A percentile compares a stretch with the other conserved stretches of the same genome.
Evolutionary conservation across 2,797 vertebrate genomes (phyloP).

Genomic region (Etheostoma perlongum): DNA sequence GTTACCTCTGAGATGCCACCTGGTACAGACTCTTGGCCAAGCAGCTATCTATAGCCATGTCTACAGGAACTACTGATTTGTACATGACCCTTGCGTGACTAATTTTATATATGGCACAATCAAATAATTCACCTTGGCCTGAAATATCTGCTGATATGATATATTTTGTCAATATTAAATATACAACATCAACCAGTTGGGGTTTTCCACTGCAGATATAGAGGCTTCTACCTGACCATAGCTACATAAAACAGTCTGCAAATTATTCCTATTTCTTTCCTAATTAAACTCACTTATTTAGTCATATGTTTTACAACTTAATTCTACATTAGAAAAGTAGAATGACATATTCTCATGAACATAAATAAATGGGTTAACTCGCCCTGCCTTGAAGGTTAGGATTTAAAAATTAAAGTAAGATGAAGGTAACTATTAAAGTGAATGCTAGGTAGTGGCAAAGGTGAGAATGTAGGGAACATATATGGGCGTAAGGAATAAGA

Average conservation of each 20-base stretch:
- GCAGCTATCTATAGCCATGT: conserved; percentile 57
- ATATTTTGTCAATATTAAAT: not conserved
- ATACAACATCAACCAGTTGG: not conserved
- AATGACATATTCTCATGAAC: not conserved
- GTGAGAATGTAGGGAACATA: not conserved
- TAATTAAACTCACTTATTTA: not conserved
- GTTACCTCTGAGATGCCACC: conserved; percentile 63
- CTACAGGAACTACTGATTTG: conserved; percentile 30
- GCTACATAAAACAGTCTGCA: not conserved
- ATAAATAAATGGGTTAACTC: not conserved
- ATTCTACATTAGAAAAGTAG: not conserved
- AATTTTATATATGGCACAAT: conserved; percentile 7
- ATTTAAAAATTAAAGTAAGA: conserved; percentile 4
- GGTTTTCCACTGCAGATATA: not conserved
- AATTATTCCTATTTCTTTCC: not conserved
- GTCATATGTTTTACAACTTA: not conserved
- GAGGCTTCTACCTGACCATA: not conserved
- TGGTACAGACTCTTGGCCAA: conserved; percentile 56
- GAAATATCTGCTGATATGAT: conserved; percentile 10
- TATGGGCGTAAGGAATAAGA: conserved; percentile 14
- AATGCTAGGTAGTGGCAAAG: conserved; percentile 1
- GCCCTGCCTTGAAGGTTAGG: not conserved
- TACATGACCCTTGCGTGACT: conserved; percentile 26
- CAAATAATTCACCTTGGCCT: not conserved
- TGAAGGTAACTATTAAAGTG: conserved; percentile 10